Conservation (phyloP, 2,797 vertebrate genomes). For the Melanotaenia maccullochi region DNA sequence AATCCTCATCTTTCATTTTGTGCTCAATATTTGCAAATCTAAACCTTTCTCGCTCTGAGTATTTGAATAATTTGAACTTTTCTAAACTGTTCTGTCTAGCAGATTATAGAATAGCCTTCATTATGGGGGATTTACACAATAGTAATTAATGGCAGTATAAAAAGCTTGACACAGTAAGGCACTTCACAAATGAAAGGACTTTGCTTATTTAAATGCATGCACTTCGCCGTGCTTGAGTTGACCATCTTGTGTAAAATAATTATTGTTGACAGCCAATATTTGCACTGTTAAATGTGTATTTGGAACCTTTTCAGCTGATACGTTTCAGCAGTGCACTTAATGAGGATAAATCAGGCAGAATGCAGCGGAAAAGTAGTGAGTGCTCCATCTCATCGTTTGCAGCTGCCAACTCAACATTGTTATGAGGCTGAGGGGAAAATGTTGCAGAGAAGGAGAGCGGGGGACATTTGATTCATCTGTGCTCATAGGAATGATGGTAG, state of each 20-base stretch:
- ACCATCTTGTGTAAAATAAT: constrained; percentile 2
- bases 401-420: constrained; percentile 3
- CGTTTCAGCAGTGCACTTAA: constrained; percentile 33
- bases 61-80: too few relatives aligned
- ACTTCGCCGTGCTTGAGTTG: constrained; percentile 17
- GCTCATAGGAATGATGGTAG: constrained; percentile 10
- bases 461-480: constrained; percentile 14
- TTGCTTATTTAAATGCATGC: constrained; percentile 4
- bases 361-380: constrained; percentile 18
- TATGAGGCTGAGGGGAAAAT: constrained; percentile 24
- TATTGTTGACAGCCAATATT: constrained; percentile 24
- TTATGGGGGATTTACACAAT: too few relatives aligned
- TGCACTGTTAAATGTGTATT: background rate
- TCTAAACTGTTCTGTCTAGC: too few relatives aligned
- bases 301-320: constrained; percentile 16
- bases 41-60: too few relatives aligned
- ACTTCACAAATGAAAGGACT: constrained; percentile 3
- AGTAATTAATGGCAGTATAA: too few relatives aligned
- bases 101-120: too few relatives aligned
- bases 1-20: too few relatives aligned
- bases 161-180: constrained; percentile 13
- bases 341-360: constrained; percentile 38
- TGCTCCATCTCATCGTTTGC: constrained; percentile 43
- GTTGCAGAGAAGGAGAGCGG: constrained; percentile 2
- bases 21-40: too few relatives aligned